Base-by-base conservation (phyloP, 2,888 invertebrate genomes). In the Petrophora chlorosata region DNA sequence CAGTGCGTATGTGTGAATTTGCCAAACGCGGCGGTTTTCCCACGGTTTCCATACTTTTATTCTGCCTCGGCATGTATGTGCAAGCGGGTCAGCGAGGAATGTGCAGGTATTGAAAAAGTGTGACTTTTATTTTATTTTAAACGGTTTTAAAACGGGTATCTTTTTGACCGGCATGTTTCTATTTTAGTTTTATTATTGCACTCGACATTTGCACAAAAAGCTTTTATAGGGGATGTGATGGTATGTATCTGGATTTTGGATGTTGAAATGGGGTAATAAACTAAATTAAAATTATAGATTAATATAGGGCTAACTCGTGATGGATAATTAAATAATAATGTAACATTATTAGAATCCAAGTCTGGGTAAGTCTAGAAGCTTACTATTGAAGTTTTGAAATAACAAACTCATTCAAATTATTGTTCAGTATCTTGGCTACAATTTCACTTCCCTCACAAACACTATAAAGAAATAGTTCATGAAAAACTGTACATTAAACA, bases 401-500 rank as follows among this genome's bases (percentile, higher is more conserved):
- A n/a, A n/a, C n/a, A n/a, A n/a, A n/a, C n/a, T n/a, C 19, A 19
- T 19, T 19, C 19, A 19, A 2, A 7, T 10, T 10, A 25, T 3
- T 25, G 9, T 4, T 2, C 10, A 10, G 10, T 25, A 10, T 25
- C 7, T 15, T 25, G 25, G 9, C 7, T 15, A 29, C 15, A 3
- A 15, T 12, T n/a, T 17, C 8, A 9, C 19, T 10, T 25, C 4
- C 10, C 8, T 10, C 25, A 25, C 3, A 9, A 22, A 12, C 33
- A 33, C 8, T 12, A 13, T 34, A n/a, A 39, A 19, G 19, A 29
- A 29, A 47, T 47, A 47, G 47, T 47, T 47, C 22, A 30, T 41
- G 33, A 46, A 44, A 53, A 47, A 54, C 46, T 49, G 51, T 53
- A 49, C 36, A 53, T 47, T 55, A 60, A 53, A 56, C 47, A 60